Conservation (phyloP, 2,888 invertebrate species). For the Meandrusa payeni region DNA sequence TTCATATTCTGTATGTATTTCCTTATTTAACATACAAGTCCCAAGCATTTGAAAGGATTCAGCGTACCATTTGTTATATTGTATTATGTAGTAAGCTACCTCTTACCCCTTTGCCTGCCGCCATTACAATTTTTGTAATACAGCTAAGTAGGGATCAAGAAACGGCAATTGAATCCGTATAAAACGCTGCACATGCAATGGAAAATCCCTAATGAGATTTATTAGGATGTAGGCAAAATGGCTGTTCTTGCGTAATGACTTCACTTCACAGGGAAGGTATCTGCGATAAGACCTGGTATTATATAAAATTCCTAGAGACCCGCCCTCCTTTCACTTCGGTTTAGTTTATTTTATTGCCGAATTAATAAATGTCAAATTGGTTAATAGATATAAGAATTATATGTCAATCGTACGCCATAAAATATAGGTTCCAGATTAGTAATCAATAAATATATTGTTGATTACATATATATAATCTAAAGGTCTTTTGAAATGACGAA, state of each 20-base stretch:
- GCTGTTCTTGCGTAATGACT: not conserved
- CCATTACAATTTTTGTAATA: conserved; percentile 70
- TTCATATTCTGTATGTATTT: not conserved
- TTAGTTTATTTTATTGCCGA: too few relatives aligned
- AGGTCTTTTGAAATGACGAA: too few relatives aligned
- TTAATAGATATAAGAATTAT: too few relatives aligned
- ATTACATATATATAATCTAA: too few relatives aligned
- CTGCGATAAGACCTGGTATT: conserved; percentile 1
- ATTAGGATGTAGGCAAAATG: conserved; percentile 27
- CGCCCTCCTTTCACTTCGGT: too few relatives aligned
- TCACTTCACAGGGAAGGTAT: too few relatives aligned
- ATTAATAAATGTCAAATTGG: too few relatives aligned
- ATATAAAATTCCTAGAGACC: too few relatives aligned
- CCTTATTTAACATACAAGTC: not conserved
- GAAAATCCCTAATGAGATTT: conserved; percentile 65
- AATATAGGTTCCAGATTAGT: too few relatives aligned
- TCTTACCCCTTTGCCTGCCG: conserved; percentile 53
- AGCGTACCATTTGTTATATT: conserved; percentile 24
- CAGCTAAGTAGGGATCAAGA: conserved; percentile 51
- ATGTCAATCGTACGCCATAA: too few relatives aligned
- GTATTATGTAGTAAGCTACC: conserved; percentile 26
- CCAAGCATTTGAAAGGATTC: conserved; percentile 34
- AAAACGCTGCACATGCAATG: conserved; percentile 59
- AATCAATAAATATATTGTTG: too few relatives aligned
- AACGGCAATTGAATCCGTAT: conserved; percentile 63